Base-by-base conservation (phyloP, 2,797 vertebrate species). In the Alfaro cultratus region DNA sequence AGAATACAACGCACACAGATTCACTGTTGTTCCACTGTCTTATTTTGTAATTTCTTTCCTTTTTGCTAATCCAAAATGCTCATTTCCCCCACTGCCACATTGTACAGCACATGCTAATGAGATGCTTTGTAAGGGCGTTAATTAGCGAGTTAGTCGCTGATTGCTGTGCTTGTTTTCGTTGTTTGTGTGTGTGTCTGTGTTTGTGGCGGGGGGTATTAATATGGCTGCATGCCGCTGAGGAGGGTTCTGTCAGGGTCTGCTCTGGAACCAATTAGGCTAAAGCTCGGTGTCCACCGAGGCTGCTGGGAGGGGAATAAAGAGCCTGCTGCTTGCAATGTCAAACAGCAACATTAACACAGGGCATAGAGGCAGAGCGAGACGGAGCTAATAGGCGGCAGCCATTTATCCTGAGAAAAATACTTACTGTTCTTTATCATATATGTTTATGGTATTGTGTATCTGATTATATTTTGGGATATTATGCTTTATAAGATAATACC, bases 181-280 rank as follows among this genome's bases (percentile, higher is more conserved):
- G 77, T 81, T 84, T 29, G 86, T 82, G 84, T 75, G 81, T 47
- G 78, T 80, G 79, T 73, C 43, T 76, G 80, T 80, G 80, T 83
- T 81, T 62, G 72, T 79, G 77, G 96, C 91, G 64, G 91, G 94
- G 96, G 85, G 90, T 93, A 97, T 98, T 97, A 97, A 96, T 97
- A 96, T 97, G 96, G 93, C 95, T 94, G 95, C 96, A 96, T 95
- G 90, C 87, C 86, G 93, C 96, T 96, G 96, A 96, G 95, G 96
- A 96, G 93, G 93, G 96, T 93, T 95, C 96, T 94, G 96, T 96
- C 96, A 95, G 96, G 95, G 89, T 98, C 97, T 97, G 97, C 98
- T 97, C 96, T 98, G 98, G 97, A 99, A 97, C 98, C 98, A 99
- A 99, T 99, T 99, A 99, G 97, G 94, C 95, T 86, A 94, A 98